Evolutionary conservation across 2,113 vertebrate species (phyloP).

Genomic region (Montifringilla adamsi): DNA sequence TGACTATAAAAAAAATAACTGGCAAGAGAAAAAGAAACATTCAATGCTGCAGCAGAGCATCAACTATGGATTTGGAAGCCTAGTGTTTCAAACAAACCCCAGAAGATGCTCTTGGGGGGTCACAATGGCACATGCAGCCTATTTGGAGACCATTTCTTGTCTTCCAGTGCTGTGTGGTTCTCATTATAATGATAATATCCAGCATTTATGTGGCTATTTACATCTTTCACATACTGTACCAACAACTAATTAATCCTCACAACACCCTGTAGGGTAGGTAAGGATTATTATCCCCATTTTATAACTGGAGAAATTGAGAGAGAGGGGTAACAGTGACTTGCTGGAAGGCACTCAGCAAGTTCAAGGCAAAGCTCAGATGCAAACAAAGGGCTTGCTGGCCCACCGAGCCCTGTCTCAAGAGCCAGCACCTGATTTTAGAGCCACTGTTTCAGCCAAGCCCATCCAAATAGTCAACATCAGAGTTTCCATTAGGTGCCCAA

Average conservation of each 20-base stretch:
- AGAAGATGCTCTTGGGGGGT: slow-evolving; percentile 28
- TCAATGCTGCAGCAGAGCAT: neutral
- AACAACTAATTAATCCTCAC: slow-evolving; percentile 71
- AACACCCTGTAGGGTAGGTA: slow-evolving; percentile 56
- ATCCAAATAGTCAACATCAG: neutral
- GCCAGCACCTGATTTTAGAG: neutral
- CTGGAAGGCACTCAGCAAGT: slow-evolving; percentile 17
- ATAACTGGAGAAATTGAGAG: slow-evolving; percentile 35
- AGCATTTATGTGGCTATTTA: slow-evolving; percentile 63
- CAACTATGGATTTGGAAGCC: slow-evolving; percentile 22
- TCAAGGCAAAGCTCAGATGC: neutral
- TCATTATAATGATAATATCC: slow-evolving; percentile 60
- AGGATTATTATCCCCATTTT: slow-evolving; percentile 60
- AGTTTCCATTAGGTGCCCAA: neutral
- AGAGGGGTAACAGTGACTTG: slow-evolving; percentile 26
- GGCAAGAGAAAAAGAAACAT: neutral
- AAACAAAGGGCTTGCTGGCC: neutral
- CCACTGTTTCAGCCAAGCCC: neutral
- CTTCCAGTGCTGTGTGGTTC: slow-evolving; percentile 40
- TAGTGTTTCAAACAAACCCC: slow-evolving; percentile 35
- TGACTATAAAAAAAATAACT: slow-evolving; percentile 40
- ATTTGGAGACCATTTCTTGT: slow-evolving; percentile 47
- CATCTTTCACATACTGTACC: slow-evolving; percentile 28
- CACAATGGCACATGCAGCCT: slow-evolving; percentile 33
- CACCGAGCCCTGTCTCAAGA: neutral